A percentile compares a stretch with the other conserved stretches of the same genome.
phyloP scores from a whole-genome alignment of 2,888 invertebrate genomes.

The Acrocyrtus sp. region DNA sequence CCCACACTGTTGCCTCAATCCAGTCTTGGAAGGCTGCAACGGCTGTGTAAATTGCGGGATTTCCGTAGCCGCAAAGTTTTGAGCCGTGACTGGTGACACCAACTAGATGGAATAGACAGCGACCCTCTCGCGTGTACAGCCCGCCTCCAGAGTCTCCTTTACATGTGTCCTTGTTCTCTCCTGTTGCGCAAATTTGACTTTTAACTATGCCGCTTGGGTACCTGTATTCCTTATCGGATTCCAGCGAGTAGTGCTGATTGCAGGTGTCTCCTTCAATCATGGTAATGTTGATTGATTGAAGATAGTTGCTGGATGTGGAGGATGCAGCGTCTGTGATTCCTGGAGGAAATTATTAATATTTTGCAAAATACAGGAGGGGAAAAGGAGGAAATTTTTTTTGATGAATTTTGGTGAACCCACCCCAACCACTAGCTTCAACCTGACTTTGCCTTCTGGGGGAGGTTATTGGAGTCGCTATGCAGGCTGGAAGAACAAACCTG shows the following conservation, averaged over 20 bases:
- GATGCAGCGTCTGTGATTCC: slow-evolving; percentile 19
- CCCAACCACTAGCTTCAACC: slow-evolving; percentile 43
- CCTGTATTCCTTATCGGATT: slow-evolving; percentile 25
- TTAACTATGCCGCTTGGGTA: slow-evolving; percentile 39
- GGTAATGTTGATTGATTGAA: slow-evolving; percentile 36
- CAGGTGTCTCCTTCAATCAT: slow-evolving; percentile 22
- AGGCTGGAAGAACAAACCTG: slow-evolving; percentile 41
- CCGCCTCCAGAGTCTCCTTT: slow-evolving; percentile 47
- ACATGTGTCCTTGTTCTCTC: slow-evolving; percentile 31
- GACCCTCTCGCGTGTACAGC: slow-evolving; percentile 21
- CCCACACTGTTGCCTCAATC: slow-evolving; percentile 56
- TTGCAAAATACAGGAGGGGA: not conserved
- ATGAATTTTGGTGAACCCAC: slow-evolving; percentile 1
- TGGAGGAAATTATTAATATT: not conserved
- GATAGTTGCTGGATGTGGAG: not conserved
- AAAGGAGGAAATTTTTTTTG: no score
- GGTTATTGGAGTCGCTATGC: slow-evolving; percentile 21
- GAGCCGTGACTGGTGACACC: slow-evolving; percentile 55
- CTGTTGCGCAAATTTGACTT: slow-evolving; percentile 40
- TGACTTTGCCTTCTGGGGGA: slow-evolving; percentile 6
- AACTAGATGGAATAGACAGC: slow-evolving; percentile 54
- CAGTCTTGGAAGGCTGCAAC: slow-evolving; percentile 55
- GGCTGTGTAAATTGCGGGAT: slow-evolving; percentile 59
- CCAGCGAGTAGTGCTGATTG: slow-evolving; percentile 17
- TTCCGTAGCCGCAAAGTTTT: slow-evolving; percentile 54